Evolutionary conservation across 1,140 invertebrate species (phyloP), one percentile per base, ranked within the genome.

Genomic region (Ceratina japonica): DNA sequence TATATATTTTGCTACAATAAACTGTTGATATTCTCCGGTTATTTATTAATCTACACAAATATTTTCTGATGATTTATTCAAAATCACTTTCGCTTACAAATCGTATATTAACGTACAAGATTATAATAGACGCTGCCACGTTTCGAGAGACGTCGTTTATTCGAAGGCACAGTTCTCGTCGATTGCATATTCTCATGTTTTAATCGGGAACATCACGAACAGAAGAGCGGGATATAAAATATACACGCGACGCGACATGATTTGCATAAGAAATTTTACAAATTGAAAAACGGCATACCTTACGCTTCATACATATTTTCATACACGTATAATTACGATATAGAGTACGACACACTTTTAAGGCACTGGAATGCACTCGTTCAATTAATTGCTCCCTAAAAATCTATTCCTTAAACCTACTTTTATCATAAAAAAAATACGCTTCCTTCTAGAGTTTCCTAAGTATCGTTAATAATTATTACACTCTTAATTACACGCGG

Each of bases 11-110:
- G 4, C 31, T 61, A 61, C n/a, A 31, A 31, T 62, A 62, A 59
- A 59, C n/a, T 22, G 56, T 22, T 59, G n/a, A 10, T 22, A 49
- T 2, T 24, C 27, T 24, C n/a, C 15, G 1, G 54, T n/a, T 56
- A 18, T 16, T 24, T 24, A 27, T 52, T 27, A 13, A 68, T 49
- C 4, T 16, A 24, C 7, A 65, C 37, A 49, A 65, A 65, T 44
- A 51, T 59, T 66, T 68, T 44, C 20, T 16, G 44, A 68, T 20
- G 13, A 62, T 81, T 77, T 81, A 83, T 81, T 82, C 59, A 24
- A 61, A 79, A 82, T 63, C 51, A 70, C 65, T 76, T 71, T 82
- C 22, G 24, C 20, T 79, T 80, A 76, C 58, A 87, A 83, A 82
- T 74, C 49, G 22, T 37, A 83, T 78, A 69, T 85, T 72, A 54